Base-by-base conservation (phyloP, 2,797 vertebrate species). In the Acipenser oxyrinchus region DNA sequence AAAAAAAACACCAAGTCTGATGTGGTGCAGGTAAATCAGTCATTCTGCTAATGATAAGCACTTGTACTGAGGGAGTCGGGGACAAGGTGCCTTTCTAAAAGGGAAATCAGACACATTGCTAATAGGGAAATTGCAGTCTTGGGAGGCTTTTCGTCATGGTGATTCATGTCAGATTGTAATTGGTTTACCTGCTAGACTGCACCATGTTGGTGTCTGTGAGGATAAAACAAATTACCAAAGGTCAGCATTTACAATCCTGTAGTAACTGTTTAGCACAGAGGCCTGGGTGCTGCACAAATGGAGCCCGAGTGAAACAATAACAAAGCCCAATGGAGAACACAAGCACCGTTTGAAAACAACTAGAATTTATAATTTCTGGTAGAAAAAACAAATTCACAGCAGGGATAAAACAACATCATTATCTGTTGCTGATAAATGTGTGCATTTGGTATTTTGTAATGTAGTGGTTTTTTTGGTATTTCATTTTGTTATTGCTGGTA, bases 111-210 rank as follows among this genome's bases (percentile, higher is more conserved):
- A 72, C 70, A 74, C 73, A 7, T 67, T 11, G 59, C 78, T 84
- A 82, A 79, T 70, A 78, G 79, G 78, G 75, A 76, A 84, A 83
- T 79, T 53, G 71, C 77, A 79, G 66, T 63, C 68, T 51, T 70
- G 81, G 77, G 82, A 82, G 79, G 68, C 74, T 67, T 37, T 74
- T 86, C 75, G 72, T 83, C 85, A 89, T 85, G 81, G 86, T 75
- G 69, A 87, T 86, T 86, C 87, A 89, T 91, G 88, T 92, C 90
- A 91, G 74, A 86, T 81, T 86, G 89, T 89, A 90, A 88, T 90
- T 91, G 82, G 88, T 91, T 91, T 86, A 83, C 81, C 83, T 88
- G 74, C 81, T 81, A 6, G 68, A 77, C 83, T 88, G 83, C 86
- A 81, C 85, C 7, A 67, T 75, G 71, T 73, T 80, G 81, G 78